phyloP scores from a whole-genome alignment of 2,113 vertebrate genomes.

The Sula dactylatra region DNA sequence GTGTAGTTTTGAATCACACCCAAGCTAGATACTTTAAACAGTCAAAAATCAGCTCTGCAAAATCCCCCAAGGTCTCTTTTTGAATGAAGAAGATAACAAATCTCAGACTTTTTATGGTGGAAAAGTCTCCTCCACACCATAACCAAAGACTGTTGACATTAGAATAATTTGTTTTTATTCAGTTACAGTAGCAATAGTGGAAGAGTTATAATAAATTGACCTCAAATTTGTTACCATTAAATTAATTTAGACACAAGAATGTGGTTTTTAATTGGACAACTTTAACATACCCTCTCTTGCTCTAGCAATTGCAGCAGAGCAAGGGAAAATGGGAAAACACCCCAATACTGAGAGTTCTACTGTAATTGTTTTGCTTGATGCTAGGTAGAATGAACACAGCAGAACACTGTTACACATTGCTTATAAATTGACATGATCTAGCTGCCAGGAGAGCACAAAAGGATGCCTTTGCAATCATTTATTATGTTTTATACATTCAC shows the following conservation, averaged over 20 bases:
- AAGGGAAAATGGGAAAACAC: not conserved
- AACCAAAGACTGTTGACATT: not conserved
- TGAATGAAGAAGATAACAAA: not conserved
- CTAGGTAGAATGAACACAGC: not conserved
- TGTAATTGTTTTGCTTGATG: not conserved
- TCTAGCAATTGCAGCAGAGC: not conserved
- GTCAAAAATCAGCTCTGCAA: not conserved
- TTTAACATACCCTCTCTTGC: not conserved
- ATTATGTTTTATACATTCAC: not conserved
- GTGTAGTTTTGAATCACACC: not conserved
- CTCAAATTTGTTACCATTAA: not conserved
- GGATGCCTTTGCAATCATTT: not conserved
- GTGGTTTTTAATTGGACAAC: not conserved
- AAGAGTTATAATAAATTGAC: not conserved
- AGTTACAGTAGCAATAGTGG: not conserved
- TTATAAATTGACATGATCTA: not conserved
- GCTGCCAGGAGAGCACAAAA: not conserved
- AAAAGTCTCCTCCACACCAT: not conserved
- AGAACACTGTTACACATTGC: not conserved
- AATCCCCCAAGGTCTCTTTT: fast-evolving
- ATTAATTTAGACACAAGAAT: not conserved
- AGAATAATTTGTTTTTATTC: not conserved
- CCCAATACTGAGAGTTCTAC: not conserved
- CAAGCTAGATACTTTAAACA: not conserved
- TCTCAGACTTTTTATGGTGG: not conserved